Percentiles rank a stretch among this genome's conserved stretches.
These are phyloP conservation scores for Temnothorax curvispinosus DNA, from an alignment of 1,140 invertebrate species.

Conservation along the genomic window DNA sequence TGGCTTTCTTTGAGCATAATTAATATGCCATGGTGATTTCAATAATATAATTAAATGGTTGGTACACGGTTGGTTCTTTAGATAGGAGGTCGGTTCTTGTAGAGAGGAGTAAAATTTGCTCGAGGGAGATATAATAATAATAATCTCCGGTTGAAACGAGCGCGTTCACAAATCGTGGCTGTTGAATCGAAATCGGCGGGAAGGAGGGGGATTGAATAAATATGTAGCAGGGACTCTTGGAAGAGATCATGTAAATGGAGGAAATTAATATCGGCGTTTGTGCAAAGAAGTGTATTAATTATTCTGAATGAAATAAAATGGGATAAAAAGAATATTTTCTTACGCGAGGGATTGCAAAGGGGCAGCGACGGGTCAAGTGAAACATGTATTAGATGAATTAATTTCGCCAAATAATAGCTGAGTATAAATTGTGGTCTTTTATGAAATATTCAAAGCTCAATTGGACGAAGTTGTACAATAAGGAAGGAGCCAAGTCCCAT, in stretches of 20 bases:
- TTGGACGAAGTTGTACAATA: too few relatives aligned
- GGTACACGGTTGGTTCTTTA: neutral
- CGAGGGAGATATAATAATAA: constrained; percentile 1
- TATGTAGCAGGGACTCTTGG: neutral
- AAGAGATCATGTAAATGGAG: constrained; percentile 34
- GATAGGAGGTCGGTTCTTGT: neutral
- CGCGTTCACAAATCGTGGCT: neutral
- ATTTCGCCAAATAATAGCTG: neutral
- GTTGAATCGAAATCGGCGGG: neutral
- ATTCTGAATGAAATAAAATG: constrained; percentile 24
- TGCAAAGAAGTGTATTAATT: constrained; percentile 19
- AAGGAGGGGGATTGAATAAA: constrained; percentile 20
- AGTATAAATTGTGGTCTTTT: neutral
- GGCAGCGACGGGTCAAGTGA: neutral
- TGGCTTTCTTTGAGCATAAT: neutral
- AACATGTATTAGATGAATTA: neutral
- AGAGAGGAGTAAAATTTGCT: neutral
- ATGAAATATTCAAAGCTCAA: neutral
- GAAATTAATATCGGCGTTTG: constrained; percentile 27
- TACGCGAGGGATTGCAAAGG: neutral
- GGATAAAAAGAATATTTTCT: constrained; percentile 1
- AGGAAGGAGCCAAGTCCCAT: too few relatives aligned
- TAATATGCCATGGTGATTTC: neutral
- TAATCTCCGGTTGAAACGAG: neutral
- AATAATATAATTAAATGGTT: constrained; percentile 36